Evolutionary conservation across 2,113 vertebrate genomes (phyloP), one percentile per base, ranked within the genome.

Genomic region (Galbula dea): DNA sequence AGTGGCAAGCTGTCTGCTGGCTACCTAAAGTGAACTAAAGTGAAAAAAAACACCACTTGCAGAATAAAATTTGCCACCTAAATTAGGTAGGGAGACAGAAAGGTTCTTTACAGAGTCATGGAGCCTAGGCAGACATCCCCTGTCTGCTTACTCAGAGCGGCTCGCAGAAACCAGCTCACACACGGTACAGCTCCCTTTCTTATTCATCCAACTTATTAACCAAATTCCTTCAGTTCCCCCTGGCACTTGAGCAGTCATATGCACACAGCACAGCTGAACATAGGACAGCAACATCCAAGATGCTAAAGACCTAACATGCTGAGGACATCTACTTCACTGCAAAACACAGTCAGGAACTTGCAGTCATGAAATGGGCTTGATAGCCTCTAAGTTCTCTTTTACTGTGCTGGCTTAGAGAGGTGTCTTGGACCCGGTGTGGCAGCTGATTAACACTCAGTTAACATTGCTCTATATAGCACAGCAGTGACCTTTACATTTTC

Each of bases 361-460:
- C 73, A 96, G 94, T 71, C 76, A 34, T 15, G 68, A 74, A 94
- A 93, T 24, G 77, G 86, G 83, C 90, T 96, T 78, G 37, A 82
- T 95, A 93, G 95, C 91, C 94, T 96, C 97, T 94, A 69, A 88
- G 54, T 96, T 95, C 83, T 94, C 55, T 95, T 96, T 96, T 96
- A 93, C 89, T 88, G 89, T 83, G 96, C 87, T 95, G 96, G 92
- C 95, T 96, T 93, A 84, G 63, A 68, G 84, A 76, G 65, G 77
- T 48, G 85, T 86, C 79, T 96, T 48, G 88, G 91, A 97, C 96
- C 95, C 88, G 63, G 95, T 23, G 80, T 77, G 96, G 95, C 95
- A 97, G 94, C 97, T 97, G 96, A 96, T 97, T 97, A 97, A 97
- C 97, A 97, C 96, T 97, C 96, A 96, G 96, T 97, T 97, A 97